phyloP scores from a whole-genome alignment of 2,797 vertebrate species.

The Oreochromis mossambicus region DNA sequence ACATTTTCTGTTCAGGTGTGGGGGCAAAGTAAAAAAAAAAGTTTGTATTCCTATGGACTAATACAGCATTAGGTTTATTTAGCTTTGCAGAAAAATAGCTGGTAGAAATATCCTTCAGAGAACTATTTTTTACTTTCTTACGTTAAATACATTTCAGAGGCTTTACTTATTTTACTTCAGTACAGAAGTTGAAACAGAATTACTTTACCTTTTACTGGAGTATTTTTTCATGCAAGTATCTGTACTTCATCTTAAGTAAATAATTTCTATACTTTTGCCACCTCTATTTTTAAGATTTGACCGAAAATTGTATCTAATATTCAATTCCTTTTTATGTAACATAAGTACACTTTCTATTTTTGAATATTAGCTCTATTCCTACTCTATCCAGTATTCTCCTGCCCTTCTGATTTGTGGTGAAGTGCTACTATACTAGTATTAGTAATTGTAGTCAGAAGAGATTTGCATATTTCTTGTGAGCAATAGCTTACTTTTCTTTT shows the following conservation, averaged over 20 bases:
- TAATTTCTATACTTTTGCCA: background rate
- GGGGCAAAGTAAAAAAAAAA: background rate
- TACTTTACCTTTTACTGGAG: background rate
- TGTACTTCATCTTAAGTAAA: background rate
- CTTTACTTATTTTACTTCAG: too few species aligned
- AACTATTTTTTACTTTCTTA: too few species aligned
- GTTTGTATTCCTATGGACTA: background rate
- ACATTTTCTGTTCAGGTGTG: background rate
- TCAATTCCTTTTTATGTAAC: background rate
- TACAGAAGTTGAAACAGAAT: too few species aligned
- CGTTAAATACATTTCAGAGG: too few species aligned
- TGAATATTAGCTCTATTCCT: background rate
- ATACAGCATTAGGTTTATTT: background rate
- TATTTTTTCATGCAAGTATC: background rate
- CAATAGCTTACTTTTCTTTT: background rate
- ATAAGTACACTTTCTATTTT: background rate
- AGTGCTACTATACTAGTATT: background rate
- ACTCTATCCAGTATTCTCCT: background rate
- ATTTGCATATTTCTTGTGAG: background rate
- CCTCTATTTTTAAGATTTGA: background rate
- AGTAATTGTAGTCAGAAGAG: background rate
- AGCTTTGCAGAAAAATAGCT: background rate
- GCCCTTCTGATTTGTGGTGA: background rate
- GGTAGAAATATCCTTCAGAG: too few species aligned
- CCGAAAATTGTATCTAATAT: background rate